Evolutionary conservation across 2,888 invertebrate genomes (phyloP), one percentile per base, ranked within the genome.

Genomic region (Eubasilissa splendida): DNA sequence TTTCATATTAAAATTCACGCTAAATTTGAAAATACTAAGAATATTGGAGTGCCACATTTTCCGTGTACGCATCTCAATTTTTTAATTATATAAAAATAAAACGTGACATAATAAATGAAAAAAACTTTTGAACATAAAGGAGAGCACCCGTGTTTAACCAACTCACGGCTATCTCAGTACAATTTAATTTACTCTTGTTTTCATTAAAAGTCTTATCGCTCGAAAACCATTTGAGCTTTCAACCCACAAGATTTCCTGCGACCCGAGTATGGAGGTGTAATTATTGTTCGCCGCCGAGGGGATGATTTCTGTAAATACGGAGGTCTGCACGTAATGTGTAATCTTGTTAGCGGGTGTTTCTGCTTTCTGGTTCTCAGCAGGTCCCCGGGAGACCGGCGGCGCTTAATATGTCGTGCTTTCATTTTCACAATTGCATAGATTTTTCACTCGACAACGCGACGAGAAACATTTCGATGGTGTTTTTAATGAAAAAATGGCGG

Each of bases 401-500:
- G 77, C 58, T 60, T 77, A 77, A 77, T 77, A 71, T 77, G 77
- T 77, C 77, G 70, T 71, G 77, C 52, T 77, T 77, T 77, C 54
- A 77, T 77, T 77, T 77, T 77, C 71, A 71, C 77, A 59, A 70
- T 71, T 77, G 70, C 77, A 77, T 71, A 73, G 77, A 77, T 59
- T 77, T 77, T 71, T 77, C 70, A 59, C 52, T 58, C 77, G 53
- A 7, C 50, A 59, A 33, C 10, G 70, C 14, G 58, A 33, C 53
- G 58, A 68, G 66, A 70, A 77, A 66, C 60, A 50, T 53, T 65
- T 56, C 9, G 65, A 77, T 70, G 70, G 77, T 33, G 71, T 71
- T 70, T 77, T 77, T 77, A 77, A 77, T 77, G 77, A 77, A 77
- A 77, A 77, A 71, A 77, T 77, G 71, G 77, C 77, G 77, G 53